Evolutionary conservation across 2,888 invertebrate species (phyloP).

Genomic region (Acleris literana): DNA sequence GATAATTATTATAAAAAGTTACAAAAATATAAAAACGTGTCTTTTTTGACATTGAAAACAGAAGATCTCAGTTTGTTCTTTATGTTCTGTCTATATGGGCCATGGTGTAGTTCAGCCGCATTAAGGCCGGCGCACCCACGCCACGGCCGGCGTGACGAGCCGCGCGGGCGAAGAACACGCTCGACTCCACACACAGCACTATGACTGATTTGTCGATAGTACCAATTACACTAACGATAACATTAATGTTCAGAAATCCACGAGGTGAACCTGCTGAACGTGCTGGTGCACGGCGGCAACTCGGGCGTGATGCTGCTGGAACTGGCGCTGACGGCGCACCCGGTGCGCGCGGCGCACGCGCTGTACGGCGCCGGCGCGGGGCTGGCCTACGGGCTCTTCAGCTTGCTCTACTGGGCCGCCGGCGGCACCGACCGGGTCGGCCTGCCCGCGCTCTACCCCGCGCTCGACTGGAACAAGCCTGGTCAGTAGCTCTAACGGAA

Average conservation of each 20-base stretch:
- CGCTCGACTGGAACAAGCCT: conserved; percentile 90
- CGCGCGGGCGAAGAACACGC: too few species aligned
- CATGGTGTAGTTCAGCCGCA: too few species aligned
- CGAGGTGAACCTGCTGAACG: conserved; percentile 86
- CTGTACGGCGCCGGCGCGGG: conserved; percentile 86
- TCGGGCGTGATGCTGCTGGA: conserved; percentile 89
- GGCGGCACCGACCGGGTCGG: conserved; percentile 81
- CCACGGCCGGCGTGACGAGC: too few species aligned
- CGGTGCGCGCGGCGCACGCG: conserved; percentile 86
- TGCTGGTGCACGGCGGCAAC: conserved; percentile 90
- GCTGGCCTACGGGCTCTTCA: conserved; percentile 77
- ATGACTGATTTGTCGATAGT: too few species aligned
- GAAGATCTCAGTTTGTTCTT: too few species aligned
- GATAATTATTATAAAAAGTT: too few species aligned
- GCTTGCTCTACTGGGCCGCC: conserved; percentile 75
- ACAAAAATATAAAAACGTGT: too few species aligned
- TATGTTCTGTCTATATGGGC: too few species aligned
- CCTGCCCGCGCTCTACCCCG: conserved; percentile 87
- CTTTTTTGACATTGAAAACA: too few species aligned
- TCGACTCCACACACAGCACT: too few species aligned
- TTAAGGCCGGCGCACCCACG: too few species aligned
- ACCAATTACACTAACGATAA: too few species aligned
- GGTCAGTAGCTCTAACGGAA: conserved; percentile 48
- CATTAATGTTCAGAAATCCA: conserved; percentile 76
- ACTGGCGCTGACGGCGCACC: conserved; percentile 88